Evolutionary conservation across 2,888 invertebrate genomes (phyloP).

Genomic region (Erebia ligea): DNA sequence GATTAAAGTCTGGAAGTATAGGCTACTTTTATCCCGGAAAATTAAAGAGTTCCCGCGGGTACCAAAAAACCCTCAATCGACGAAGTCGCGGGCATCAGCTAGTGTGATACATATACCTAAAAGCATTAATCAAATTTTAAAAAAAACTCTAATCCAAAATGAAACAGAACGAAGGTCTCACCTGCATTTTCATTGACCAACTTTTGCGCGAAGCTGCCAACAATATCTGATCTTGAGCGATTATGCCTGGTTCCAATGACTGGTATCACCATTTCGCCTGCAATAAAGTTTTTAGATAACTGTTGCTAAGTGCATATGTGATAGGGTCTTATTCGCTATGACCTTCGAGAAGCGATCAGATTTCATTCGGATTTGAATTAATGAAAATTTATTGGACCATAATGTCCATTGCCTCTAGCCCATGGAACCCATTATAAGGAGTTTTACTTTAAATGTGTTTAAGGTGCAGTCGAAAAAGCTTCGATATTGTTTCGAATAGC

Average conservation of each 20-base stretch:
- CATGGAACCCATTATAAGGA: too few species aligned
- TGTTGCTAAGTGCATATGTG: background rate
- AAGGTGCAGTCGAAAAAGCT: background rate
- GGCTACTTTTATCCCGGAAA: too few species aligned
- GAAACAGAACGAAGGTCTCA: constrained; percentile 38
- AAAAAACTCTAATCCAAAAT: background rate
- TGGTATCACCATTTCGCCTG: constrained; percentile 65
- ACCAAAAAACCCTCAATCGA: too few species aligned
- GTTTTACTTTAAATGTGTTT: background rate
- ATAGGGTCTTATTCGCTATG: background rate
- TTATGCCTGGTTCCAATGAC: constrained; percentile 68
- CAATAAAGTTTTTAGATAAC: background rate
- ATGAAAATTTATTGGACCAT: too few species aligned
- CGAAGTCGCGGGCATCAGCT: too few species aligned
- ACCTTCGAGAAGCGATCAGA: background rate
- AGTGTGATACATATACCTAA: too few species aligned
- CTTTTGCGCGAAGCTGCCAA: constrained; percentile 71
- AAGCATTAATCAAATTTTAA: too few species aligned
- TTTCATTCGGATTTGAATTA: background rate
- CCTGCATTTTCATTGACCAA: constrained; percentile 74
- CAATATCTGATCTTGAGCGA: constrained; percentile 74
- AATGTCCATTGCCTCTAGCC: too few species aligned
- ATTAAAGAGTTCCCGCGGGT: too few species aligned
- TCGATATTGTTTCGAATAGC: background rate
- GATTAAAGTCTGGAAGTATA: too few species aligned